A percentile compares a stretch with the other conserved stretches of the same genome.
Conservation (phyloP, 2,888 invertebrate species). For the Drosophila macrospina region DNA sequence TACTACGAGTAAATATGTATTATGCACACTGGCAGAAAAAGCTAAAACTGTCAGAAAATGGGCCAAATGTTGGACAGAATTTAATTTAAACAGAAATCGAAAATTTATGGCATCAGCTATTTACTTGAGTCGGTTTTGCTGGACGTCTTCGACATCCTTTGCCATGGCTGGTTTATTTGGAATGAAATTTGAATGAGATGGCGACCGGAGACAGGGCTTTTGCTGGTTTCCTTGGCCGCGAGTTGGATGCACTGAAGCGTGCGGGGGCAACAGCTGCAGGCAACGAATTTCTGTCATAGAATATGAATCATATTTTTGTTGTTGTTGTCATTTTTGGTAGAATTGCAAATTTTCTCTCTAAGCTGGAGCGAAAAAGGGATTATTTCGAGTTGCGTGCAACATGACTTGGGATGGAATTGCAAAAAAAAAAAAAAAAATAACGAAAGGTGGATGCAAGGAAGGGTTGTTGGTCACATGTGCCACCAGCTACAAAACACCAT, state of each 20-base stretch:
- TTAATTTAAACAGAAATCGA: conserved; percentile 50
- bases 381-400: conserved; percentile 45
- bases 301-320: conserved; percentile 32
- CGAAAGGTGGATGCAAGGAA: conserved; percentile 29
- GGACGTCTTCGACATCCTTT: conserved; percentile 54
- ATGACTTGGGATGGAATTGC: conserved; percentile 12
- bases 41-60: conserved; percentile 18
- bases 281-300: conserved; percentile 55
- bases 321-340: conserved; percentile 30
- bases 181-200: conserved; percentile 68
- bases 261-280: conserved; percentile 62
- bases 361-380: conserved; percentile 46
- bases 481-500: conserved; percentile 11
- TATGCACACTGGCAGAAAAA: conserved; percentile 17
- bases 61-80: conserved; percentile 40
- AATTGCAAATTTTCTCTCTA: conserved; percentile 48
- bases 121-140: conserved; percentile 19
- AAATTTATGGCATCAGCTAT: conserved; percentile 41
- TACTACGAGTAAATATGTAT: not conserved
- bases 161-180: conserved; percentile 48
- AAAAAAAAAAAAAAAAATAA: not conserved
- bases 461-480: conserved; percentile 55
- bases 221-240: conserved; percentile 16
- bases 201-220: conserved; percentile 8
- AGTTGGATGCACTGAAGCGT: conserved; percentile 47